Evolutionary conservation across 2,888 invertebrate species (phyloP).

Genomic region (Pemphredon lugubris): DNA sequence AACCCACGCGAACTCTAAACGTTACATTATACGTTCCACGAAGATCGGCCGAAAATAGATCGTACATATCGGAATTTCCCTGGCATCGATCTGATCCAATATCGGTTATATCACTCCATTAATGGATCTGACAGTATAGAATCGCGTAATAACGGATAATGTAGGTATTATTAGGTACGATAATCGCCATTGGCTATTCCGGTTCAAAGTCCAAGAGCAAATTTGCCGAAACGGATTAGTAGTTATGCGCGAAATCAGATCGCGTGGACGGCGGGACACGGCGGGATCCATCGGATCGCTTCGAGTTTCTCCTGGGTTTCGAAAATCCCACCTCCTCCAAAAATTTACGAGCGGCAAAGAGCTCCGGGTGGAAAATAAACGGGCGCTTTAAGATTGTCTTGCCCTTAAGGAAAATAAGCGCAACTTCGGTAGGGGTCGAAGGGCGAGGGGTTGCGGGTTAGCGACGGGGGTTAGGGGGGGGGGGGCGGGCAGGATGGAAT

Average conservation of each 20-base stretch:
- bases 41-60: too few species aligned
- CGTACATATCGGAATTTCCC: background rate
- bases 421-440: background rate
- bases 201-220: conserved; percentile 45
- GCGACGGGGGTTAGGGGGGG: background rate
- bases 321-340: too few species aligned
- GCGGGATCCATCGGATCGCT: background rate
- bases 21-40: too few species aligned
- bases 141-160: conserved; percentile 32
- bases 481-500: background rate
- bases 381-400: background rate
- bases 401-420: too few species aligned
- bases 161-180: conserved; percentile 35
- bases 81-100: background rate
- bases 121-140: conserved; percentile 15
- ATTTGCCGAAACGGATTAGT: conserved; percentile 45
- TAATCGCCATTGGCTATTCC: conserved; percentile 30
- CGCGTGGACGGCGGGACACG: background rate
- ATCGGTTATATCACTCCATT: conserved; percentile 10
- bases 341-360: too few species aligned
- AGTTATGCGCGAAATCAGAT: conserved; percentile 27
- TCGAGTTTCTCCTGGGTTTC: too few species aligned
- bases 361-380: background rate
- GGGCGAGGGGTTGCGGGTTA: background rate
- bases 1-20: too few species aligned